Base-by-base conservation (phyloP, 2,888 invertebrate genomes). In the Hypsopygia costalis region DNA sequence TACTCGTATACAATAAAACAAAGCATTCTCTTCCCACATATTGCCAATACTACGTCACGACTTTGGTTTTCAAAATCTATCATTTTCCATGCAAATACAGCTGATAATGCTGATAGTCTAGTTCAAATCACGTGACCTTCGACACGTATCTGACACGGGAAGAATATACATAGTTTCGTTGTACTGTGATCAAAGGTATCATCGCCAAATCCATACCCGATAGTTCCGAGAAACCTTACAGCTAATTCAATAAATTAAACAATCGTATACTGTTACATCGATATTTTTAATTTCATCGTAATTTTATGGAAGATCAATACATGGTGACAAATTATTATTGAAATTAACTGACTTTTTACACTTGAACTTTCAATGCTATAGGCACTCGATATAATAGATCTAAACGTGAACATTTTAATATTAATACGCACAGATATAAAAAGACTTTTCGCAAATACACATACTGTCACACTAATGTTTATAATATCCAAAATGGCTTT, bases 231-330 rank as follows among this genome's bases (percentile, higher is more conserved):
- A 25, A 5, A n/a, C 6, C 3, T 25, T 22, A 9, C n/a, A 31
- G 9, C 27, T 10, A 25, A 21, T 16, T n/a, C 10, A 34, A 36
- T 68, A 83, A 81, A 79, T 61, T 79, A 87, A 85, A 77, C 68
- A 81, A 71, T 63, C 47, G 49, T 62, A 46, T 79, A 80, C 79
- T 86, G 81, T 87, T 88, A 88, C 88, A 88, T 88, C 88, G 75
- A 88, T 87, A 88, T 81, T 83, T 75, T 88, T 87, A 87, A 87
- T 88, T 87, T 87, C 86, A 85, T 86, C 86, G 82, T 88, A 88
- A 86, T 85, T 83, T 87, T 88, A 88, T 88, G 88, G 88, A 88
- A 87, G 88, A 88, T 87, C 88, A 85, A 87, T 88, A 88, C 86
- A 88, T 83, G 83, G 81, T 88, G 88, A 87, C 82, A 83, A 83